phyloP scores from a whole-genome alignment of 37 sponge, comb jelly and placozoan genomes.

The Dysidea cf. avara region DNA sequence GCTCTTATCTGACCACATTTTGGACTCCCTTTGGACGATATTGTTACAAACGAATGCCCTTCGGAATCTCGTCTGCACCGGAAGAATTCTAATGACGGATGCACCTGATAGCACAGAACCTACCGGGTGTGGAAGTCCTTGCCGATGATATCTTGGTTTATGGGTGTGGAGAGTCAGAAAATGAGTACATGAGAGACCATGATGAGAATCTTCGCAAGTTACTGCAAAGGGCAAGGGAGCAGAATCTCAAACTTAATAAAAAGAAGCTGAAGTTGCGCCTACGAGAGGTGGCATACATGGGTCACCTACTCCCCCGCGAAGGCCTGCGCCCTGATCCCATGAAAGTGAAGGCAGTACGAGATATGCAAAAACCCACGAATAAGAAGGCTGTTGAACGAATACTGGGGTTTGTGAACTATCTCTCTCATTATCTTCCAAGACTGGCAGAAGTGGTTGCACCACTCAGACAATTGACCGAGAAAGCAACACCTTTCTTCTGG shows the following conservation, averaged over 20 bases:
- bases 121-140: slow-evolving; percentile 28
- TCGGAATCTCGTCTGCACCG: slow-evolving; percentile 35
- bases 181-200: slow-evolving; percentile 14
- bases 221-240: slow-evolving; percentile 14
- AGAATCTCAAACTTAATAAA: slow-evolving; percentile 6
- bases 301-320: background rate
- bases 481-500: background rate
- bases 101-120: slow-evolving; percentile 13
- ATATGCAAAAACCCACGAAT: background rate
- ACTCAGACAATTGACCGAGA: no score
- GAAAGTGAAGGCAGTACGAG: slow-evolving; percentile 11
- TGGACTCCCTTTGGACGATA: slow-evolving; percentile 26
- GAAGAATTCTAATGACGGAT: slow-evolving; percentile 30
- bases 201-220: slow-evolving; percentile 8
- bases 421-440: no score
- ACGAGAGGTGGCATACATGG: slow-evolving; percentile 5
- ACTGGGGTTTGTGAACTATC: no score
- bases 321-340: slow-evolving; percentile 14
- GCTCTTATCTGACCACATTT: slow-evolving; percentile 27
- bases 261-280: slow-evolving; percentile 2
- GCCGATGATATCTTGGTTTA: slow-evolving; percentile 39
- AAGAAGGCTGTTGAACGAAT: no score
- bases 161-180: slow-evolving; percentile 21
- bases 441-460: no score
- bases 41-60: slow-evolving; percentile 11